These are phyloP conservation scores for Volucella zonaria DNA, from an alignment of 2,888 invertebrate species.

Conservation along the genomic window DNA sequence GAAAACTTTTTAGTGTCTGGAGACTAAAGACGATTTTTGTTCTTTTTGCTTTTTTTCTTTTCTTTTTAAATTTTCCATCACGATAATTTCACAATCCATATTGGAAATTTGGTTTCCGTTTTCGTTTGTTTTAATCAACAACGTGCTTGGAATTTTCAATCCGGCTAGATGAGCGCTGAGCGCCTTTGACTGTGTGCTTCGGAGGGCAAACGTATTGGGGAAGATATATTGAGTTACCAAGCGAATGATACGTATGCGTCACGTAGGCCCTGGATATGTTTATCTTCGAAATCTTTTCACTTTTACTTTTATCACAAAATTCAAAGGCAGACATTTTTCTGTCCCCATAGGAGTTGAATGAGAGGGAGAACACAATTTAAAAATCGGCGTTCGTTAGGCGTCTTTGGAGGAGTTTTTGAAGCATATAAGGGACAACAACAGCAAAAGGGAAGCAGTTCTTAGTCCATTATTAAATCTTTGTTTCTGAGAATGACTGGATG, in stretches of 20 bases:
- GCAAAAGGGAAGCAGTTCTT: no score
- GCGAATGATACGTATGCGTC: slow-evolving; percentile 40
- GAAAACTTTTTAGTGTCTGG: no score
- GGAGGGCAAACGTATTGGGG: slow-evolving; percentile 30
- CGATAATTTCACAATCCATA: slow-evolving; percentile 59
- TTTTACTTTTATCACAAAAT: neutral
- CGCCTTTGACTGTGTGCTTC: neutral
- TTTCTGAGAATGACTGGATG: no score
- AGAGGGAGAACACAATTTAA: no score
- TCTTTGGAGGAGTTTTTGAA: no score
- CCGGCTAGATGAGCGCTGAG: slow-evolving; percentile 5
- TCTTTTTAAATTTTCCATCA: slow-evolving; percentile 11
- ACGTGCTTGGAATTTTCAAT: slow-evolving; percentile 54
- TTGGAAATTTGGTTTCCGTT: slow-evolving; percentile 42
- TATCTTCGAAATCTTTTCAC: slow-evolving; percentile 20
- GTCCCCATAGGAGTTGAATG: no score
- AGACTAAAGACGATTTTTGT: no score
- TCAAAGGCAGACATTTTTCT: slow-evolving; percentile 22
- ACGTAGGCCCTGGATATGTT: slow-evolving; percentile 28
- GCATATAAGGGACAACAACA: no score
- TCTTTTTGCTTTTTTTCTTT: neutral
- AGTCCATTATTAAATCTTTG: no score
- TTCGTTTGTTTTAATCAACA: slow-evolving; percentile 67
- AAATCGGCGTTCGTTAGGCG: no score
- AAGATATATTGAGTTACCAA: slow-evolving; percentile 17